Base-by-base conservation (phyloP, 2,797 vertebrate genomes). In the Peromyscus nudipes region DNA sequence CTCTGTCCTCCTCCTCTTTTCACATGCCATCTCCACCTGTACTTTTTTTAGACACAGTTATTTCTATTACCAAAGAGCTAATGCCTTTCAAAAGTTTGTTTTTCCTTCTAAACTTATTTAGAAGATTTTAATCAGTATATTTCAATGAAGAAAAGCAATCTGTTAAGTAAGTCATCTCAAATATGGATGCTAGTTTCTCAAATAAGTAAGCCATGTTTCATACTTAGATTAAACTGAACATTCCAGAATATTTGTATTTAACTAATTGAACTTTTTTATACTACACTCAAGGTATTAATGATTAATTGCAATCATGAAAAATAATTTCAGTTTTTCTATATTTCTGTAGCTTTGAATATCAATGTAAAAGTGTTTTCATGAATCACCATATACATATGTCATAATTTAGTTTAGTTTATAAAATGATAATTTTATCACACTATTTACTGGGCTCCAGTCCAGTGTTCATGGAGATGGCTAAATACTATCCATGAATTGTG, bases 261-360 rank as follows among this genome's bases (percentile, higher is more conserved):
- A 37, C 9, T 34, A 73, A 77, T 49, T 6, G 27, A 29, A 65
- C 83, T 87, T 49, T 60, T 85, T 90, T n/a, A 46, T 57, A 29
- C 14, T 49, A 17, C 13, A 79, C 17, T 80, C 12, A 55, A 46
- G 64, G 27, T 60, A 3, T 43, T n/a, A 62, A 43, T 71, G 6
- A 71, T 85, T 93, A 79, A 92, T 29, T 91, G 4, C 29, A 84
- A 7, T 11, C 57, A 69, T 65, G 34, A 73, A 93, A 95, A 96
- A 52, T 65, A 71, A 65, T 83, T 3, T 2, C 49, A 34, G 65
- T 40, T 6, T 62, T 90, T 69, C 4, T 29, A 13, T 11, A 83
- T 55, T 73, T 87, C 6, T 73, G 3, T 89, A 88, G 75, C 4
- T 69, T 23, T 93, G 95, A 84, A 81, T 91, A 29, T 37, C 43